Conservation (phyloP, 1,140 invertebrate species). For the Lepidotrigona ventralis region DNA sequence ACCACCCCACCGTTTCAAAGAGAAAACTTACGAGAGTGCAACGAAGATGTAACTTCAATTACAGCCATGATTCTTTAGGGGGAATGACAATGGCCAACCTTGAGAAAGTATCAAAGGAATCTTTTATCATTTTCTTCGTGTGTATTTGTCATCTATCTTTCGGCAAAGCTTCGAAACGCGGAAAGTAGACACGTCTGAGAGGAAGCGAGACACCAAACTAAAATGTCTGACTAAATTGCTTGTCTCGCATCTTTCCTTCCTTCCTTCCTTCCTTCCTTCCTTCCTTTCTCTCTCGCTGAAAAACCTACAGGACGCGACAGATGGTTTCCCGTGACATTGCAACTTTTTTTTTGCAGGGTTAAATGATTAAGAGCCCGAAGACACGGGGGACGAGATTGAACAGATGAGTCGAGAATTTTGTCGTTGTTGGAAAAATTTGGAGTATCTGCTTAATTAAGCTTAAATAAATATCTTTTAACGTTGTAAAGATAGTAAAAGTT, state of each 20-base stretch:
- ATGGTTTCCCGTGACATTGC: slow-evolving; percentile 50
- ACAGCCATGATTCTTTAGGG: background rate
- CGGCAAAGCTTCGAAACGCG: background rate
- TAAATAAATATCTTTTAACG: no score
- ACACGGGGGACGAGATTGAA: slow-evolving; percentile 31
- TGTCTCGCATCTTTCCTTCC: slow-evolving; percentile 21
- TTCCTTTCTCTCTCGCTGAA: slow-evolving; percentile 3
- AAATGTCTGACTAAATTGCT: slow-evolving; percentile 63
- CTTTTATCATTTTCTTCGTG: background rate
- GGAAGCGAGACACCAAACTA: slow-evolving; percentile 22
- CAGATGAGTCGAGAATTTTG: slow-evolving; percentile 37
- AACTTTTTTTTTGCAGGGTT: slow-evolving; percentile 49
- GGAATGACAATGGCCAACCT: background rate
- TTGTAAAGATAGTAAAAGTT: no score
- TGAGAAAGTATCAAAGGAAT: background rate
- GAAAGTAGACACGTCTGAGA: slow-evolving; percentile 31
- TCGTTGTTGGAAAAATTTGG: background rate
- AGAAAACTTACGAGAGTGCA: no score
- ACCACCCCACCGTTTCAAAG: no score
- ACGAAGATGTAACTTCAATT: background rate
- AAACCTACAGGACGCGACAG: slow-evolving; percentile 12
- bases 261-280: slow-evolving; percentile 5
- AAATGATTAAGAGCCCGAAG: slow-evolving; percentile 49
- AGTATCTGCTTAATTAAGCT: background rate
- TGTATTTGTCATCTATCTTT: slow-evolving; percentile 3